Percentiles rank a stretch among this genome's conserved stretches.
Conservation (phyloP, 2,113 vertebrate genomes). For the Caloenas nicobarica region DNA sequence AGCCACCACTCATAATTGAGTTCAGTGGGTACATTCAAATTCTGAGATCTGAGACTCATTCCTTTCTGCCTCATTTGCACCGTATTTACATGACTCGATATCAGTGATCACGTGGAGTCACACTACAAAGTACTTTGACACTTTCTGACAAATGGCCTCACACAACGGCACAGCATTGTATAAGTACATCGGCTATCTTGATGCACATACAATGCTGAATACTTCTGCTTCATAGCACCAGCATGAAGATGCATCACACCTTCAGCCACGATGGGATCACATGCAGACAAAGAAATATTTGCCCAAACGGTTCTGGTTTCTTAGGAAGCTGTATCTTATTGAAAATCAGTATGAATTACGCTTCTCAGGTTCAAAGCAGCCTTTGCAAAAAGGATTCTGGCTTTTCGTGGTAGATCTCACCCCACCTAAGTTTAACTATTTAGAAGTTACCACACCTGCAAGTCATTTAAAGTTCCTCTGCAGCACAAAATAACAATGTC, state of each 20-base stretch:
- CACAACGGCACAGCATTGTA: accelerated
- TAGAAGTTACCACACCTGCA: background rate
- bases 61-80: background rate
- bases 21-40: background rate
- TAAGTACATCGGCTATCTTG: background rate
- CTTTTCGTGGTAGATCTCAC: background rate
- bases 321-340: background rate
- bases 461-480: background rate
- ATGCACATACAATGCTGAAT: accelerated
- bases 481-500: accelerated
- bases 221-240: background rate
- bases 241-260: background rate
- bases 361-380: background rate
- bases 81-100: background rate
- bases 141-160: background rate
- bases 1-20: constrained; percentile 16
- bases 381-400: background rate
- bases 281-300: accelerated
- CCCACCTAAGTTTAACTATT: background rate
- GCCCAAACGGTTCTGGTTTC: background rate
- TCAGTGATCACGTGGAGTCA: background rate
- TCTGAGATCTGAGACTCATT: background rate
- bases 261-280: background rate
- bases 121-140: background rate
- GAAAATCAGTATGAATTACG: background rate